A percentile compares a stretch with the other conserved stretches of the same genome.
Conservation (phyloP, 2,113 vertebrate genomes). For the Dicrurus megarhynchus region DNA sequence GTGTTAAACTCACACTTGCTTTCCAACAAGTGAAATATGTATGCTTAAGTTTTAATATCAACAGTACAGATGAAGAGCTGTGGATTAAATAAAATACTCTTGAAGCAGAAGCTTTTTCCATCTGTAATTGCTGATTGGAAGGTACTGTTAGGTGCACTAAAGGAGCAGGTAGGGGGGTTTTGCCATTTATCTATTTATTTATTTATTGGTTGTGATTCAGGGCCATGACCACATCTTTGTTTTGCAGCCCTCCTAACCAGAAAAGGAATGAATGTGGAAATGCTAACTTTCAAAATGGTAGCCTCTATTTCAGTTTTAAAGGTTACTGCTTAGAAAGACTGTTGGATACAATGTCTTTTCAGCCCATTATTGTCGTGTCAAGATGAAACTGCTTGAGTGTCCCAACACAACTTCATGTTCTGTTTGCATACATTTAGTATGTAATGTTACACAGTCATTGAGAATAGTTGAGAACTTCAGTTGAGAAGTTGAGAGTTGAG, state of each 20-base stretch:
- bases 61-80: neutral
- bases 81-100: neutral
- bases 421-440: accelerated
- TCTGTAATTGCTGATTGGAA: neutral
- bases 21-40: neutral
- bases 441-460: neutral
- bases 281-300: neutral
- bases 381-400: neutral
- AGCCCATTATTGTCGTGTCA: neutral
- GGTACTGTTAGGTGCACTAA: neutral
- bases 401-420: neutral
- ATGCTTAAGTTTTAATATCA: neutral
- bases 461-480: neutral
- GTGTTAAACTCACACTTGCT: neutral
- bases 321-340: neutral
- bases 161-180: neutral
- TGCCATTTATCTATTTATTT: neutral
- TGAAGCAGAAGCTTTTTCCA: neutral
- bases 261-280: neutral
- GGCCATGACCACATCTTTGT: neutral
- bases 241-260: neutral
- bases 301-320: neutral
- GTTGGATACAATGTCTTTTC: neutral
- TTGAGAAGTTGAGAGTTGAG: neutral
- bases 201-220: neutral